Conservation (phyloP, 2,113 vertebrate genomes). For the Mus musculus region GRCm39 chrX:83699501-83700000, state of each 20-base stretch:
- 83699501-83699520: not conserved
- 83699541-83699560: not conserved
- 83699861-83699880: not conserved
- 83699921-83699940: not conserved
- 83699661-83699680: not conserved
- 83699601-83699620: conserved; percentile 2
- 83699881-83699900: not conserved
- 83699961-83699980: not conserved
- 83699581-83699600: conserved; percentile 1
- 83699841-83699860: not conserved
- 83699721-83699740: not conserved
- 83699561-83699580: not conserved
- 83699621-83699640: not conserved
- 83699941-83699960: not conserved
- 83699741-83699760: not conserved
- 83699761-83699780: not conserved
- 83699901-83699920: not conserved
- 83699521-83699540: not conserved
- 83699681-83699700: not conserved
- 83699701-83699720: not conserved
- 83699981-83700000: not conserved
- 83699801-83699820: not conserved
- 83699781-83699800: not conserved
- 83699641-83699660: conserved; percentile 26
- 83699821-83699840: not conserved